Base-by-base conservation (phyloP, 2,888 invertebrate species). In the Bembecia ichneumoniformis region DNA sequence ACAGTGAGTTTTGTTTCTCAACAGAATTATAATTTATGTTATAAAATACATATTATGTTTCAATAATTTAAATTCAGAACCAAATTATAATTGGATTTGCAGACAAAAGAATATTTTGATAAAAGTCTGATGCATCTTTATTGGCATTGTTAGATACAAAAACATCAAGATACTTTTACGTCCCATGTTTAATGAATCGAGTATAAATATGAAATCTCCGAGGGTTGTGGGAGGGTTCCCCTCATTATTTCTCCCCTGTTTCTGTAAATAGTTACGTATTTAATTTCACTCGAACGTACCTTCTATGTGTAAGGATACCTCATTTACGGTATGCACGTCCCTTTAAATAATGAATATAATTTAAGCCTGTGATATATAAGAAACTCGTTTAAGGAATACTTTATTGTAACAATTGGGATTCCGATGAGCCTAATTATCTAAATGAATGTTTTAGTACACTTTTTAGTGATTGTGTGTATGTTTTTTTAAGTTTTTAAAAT, bases 311-410 rank as follows among this genome's bases (percentile, higher is more conserved):
- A 79, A 76, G 78, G 77, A 77, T 82, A 83, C 74, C 76, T 28
- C 28, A 28, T 28, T 28, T 82, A 83, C 82, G 79, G 78, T 74
- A 83, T 82, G 82, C 86, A 84, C 86, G 86, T 87, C 87, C 86
- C 76, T 82, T 44, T 72, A 77, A 60, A 64, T 83, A 83, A 80
- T 71, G 68, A 72, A 68, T 83, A 82, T 86, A 77, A 75, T 83
- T 83, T 86, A 86, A 86, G 86, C 84, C 86, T 87, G 87, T 87
- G 87, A 87, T 87, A 86, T 80, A 76, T 82, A 82, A 80, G 78
- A 77, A 76, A 76, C 71, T 77, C 66, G 74, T 82, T 80, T 83
- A 83, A 78, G 66, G 67, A 70, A 64, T 68, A 71, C 71, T 68
- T 20, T 48, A 34, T 17, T 40, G 40, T 40, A 40, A 40, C 40